Base-by-base conservation (phyloP, 2,113 vertebrate species). In the Etheostoma spectabile region DNA sequence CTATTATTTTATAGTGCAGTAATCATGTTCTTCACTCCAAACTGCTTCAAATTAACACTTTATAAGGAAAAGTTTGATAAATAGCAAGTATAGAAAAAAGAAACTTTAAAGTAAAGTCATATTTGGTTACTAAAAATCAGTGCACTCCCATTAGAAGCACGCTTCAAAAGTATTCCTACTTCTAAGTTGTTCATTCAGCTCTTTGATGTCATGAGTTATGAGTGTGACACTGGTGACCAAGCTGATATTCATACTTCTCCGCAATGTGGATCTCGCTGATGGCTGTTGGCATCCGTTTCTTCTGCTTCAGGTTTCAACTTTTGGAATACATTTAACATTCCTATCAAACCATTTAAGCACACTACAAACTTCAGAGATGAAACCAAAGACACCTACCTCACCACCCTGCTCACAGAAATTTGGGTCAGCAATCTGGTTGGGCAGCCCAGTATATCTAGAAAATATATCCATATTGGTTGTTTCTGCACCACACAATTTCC, bases 281-380 rank as follows among this genome's bases (percentile, higher is more conserved):
- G n/a, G n/a, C n/a, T 65, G 53, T 72, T 80, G 72, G 64, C 48
- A 24, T 55, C 48, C 63, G 35, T 46, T 83, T 74, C 61, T 68
- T 55, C 68, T 68, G 76, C 64, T 49, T 93, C 77, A 70, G 67
- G 69, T 92, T 92, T 91, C 91, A 91, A 66, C 67, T 83, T 68
- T 61, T 71, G 73, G 77, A 77, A 30, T 52, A 81, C 77, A 70
- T 86, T 62, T 74, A 65, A 38, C 80, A 89, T 90, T 86, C 78
- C 71, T 15, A 38, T 80, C 69, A 53, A 52, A 82, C 68, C 72
- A 72, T 72, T 62, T 42, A 49, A 27, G 71, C 74, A 67, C 72
- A 74, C 22, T 15, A 35, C 2, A 8, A 71, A 55, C 53, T 35
- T 60, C 30, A 67, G 56, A 65, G 52, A 79, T 77, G 83, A 66